Evolutionary conservation across 2,797 vertebrate genomes (phyloP).

Genomic region (Rousettus madagascariensis): DNA sequence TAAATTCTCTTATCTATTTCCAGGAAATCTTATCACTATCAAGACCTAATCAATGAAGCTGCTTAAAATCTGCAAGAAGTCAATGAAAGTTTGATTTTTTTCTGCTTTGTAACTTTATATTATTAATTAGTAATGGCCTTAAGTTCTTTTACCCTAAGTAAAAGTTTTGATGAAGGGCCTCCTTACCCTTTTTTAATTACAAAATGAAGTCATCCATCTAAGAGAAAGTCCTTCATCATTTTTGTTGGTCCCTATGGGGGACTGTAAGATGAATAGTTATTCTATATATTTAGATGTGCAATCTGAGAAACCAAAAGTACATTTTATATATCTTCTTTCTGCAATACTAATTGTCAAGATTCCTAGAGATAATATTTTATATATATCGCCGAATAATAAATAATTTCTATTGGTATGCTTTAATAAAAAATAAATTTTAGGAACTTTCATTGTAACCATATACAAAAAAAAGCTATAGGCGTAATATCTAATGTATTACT

Average conservation of each 20-base stretch:
- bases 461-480: background rate
- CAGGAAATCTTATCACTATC: background rate
- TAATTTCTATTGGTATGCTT: background rate
- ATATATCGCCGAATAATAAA: slow-evolving; percentile 4
- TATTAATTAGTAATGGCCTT: slow-evolving; percentile 54
- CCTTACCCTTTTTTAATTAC: slow-evolving; percentile 36
- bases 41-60: slow-evolving; percentile 37
- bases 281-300: background rate
- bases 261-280: slow-evolving; percentile 53
- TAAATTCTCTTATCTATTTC: background rate
- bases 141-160: slow-evolving; percentile 49
- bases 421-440: background rate
- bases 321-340: slow-evolving; percentile 22
- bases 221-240: slow-evolving; percentile 51
- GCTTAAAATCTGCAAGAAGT: slow-evolving; percentile 34
- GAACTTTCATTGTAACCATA: background rate
- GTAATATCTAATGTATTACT: background rate
- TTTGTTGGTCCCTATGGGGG: background rate
- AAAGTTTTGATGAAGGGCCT: slow-evolving; percentile 42
- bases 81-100: slow-evolving; percentile 30
- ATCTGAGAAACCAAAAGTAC: slow-evolving; percentile 16
- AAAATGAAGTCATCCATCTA: slow-evolving; percentile 37
- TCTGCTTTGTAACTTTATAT: slow-evolving; percentile 38
- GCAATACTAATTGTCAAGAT: background rate
- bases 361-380: background rate